These are phyloP conservation scores for Caiman crocodilus DNA, from an alignment of 2,797 vertebrate genomes.

Conservation along the genomic window DNA sequence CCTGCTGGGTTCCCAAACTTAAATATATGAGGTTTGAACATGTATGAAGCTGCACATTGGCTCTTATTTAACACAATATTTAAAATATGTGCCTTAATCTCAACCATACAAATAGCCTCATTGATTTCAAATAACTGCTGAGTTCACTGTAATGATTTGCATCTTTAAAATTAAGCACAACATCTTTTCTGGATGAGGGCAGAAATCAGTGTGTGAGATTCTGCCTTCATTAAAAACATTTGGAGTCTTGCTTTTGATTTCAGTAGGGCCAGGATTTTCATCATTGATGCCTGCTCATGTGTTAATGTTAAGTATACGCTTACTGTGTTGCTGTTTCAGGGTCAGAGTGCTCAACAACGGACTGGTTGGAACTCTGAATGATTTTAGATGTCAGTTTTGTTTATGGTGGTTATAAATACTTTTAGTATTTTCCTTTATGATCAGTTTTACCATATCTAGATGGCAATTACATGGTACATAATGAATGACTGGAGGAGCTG, in stretches of 20 bases:
- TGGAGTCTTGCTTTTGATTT: background rate
- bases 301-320: background rate
- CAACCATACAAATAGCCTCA: background rate
- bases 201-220: background rate
- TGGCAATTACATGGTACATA: background rate
- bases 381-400: background rate
- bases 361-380: background rate
- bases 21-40: too few species aligned
- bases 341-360: background rate
- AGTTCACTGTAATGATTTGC: accelerated
- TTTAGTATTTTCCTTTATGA: conserved; percentile 22
- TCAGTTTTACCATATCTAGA: background rate
- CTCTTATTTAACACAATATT: background rate
- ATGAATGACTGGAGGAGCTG: background rate
- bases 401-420: background rate
- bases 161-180: background rate
- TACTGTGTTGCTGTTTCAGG: background rate
- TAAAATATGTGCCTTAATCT: background rate
- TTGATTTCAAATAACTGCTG: background rate
- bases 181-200: background rate
- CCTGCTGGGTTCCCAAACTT: background rate
- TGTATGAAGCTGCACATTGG: background rate
- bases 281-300: background rate
- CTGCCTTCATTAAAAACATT: background rate
- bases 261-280: background rate